Conservation (phyloP, 2,888 invertebrate species). For the Crematogaster levior region DNA sequence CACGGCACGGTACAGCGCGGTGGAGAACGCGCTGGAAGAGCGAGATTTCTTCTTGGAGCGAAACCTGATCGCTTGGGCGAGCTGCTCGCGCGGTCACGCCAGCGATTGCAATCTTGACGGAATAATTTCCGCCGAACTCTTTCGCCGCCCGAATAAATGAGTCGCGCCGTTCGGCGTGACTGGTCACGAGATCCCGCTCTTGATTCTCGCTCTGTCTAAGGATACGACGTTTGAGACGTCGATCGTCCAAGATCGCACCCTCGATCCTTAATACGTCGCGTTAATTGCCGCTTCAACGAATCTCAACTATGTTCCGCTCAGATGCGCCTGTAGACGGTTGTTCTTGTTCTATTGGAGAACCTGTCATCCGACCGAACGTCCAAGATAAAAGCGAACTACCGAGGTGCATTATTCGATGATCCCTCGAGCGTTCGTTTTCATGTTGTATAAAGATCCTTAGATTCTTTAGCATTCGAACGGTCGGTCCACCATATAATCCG, state of each 20-base stretch:
- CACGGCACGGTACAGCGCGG: neutral
- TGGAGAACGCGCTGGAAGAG: slow-evolving; percentile 26
- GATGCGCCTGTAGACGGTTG: neutral
- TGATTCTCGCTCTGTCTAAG: neutral
- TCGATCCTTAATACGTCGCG: slow-evolving; percentile 3
- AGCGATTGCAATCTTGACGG: slow-evolving; percentile 48
- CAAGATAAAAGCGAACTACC: slow-evolving; percentile 14
- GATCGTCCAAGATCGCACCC: neutral
- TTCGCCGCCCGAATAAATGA: slow-evolving; percentile 16
- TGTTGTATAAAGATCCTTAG: neutral
- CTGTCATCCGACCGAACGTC: slow-evolving; percentile 25
- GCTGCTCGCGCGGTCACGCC: slow-evolving; percentile 30
- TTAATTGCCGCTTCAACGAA: slow-evolving; percentile 1
- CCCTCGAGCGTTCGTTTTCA: neutral
- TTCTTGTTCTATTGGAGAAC: neutral
- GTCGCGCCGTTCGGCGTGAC: neutral
- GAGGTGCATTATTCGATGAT: slow-evolving; percentile 19
- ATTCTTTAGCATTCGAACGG: neutral
- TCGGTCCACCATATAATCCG: neutral
- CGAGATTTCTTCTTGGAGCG: slow-evolving; percentile 47
- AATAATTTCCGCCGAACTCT: slow-evolving; percentile 50
- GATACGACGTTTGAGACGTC: neutral
- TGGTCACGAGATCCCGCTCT: neutral
- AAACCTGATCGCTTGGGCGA: slow-evolving; percentile 47
- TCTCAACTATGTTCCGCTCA: neutral